Percentiles rank a stretch among this genome's conserved stretches.
These are phyloP conservation scores for Aphelocoma californica DNA, from an alignment of 2,797 vertebrate species.

Conservation along the genomic window DNA sequence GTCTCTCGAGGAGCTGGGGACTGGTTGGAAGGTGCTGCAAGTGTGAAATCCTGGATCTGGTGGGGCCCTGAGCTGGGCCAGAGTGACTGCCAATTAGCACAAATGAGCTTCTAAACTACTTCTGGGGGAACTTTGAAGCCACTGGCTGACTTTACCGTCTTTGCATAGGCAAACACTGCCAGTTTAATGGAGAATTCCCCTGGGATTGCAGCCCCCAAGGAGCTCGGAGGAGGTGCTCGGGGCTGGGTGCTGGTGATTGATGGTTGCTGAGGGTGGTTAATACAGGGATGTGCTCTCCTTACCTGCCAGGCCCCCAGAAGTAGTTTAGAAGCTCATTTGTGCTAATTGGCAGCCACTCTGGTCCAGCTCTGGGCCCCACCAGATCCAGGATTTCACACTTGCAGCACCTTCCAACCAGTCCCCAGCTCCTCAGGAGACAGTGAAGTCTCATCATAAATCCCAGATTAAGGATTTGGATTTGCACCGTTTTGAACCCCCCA, in stretches of 20 bases:
- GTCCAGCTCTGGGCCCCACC: not conserved
- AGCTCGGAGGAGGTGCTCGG: not conserved
- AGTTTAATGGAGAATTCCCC: not conserved
- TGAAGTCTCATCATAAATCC: not conserved
- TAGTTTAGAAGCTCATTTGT: too few relatives aligned
- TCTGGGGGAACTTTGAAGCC: too few relatives aligned
- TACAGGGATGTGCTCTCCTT: not conserved
- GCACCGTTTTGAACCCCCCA: not conserved
- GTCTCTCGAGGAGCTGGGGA: fast-evolving
- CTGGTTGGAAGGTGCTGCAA: not conserved
- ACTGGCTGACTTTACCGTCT: too few relatives aligned
- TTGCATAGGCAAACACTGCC: too few relatives aligned
- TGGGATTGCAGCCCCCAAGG: not conserved
- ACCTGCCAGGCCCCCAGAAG: not conserved
- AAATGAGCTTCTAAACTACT: too few relatives aligned
- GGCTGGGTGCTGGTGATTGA: not conserved
- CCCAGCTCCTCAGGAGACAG: not conserved
- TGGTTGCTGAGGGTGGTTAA: not conserved
- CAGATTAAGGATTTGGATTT: not conserved
- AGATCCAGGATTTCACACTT: not conserved
- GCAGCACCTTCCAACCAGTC: not conserved
- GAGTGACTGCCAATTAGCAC: too few relatives aligned
- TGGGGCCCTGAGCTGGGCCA: not conserved
- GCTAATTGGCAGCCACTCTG: too few relatives aligned
- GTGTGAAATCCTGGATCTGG: not conserved